Evolutionary conservation across 2,888 invertebrate species (phyloP).

Genomic region (Eilema depressum): DNA sequence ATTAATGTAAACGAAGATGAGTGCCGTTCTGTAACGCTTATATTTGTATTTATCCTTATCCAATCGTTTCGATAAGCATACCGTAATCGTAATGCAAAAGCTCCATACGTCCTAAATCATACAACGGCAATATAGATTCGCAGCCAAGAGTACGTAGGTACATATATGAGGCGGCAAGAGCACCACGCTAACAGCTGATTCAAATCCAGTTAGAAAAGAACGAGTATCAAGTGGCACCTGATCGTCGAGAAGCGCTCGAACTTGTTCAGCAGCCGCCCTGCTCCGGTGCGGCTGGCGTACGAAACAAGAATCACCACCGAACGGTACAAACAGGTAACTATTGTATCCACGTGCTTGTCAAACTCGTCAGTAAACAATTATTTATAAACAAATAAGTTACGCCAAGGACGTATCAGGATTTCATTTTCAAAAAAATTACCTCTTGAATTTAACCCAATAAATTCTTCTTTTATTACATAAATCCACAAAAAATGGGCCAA

Average conservation of each 20-base stretch:
- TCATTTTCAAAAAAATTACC: not conserved
- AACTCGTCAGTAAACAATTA: conserved; percentile 72
- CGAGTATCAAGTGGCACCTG: conserved; percentile 84
- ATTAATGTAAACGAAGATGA: not conserved
- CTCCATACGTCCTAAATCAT: not conserved
- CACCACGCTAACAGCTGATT: conserved; percentile 80
- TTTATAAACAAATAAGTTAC: conserved; percentile 53
- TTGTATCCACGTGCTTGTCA: conserved; percentile 81
- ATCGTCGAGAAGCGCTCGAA: conserved; percentile 82
- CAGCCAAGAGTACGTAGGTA: conserved; percentile 26
- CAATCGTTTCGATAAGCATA: not conserved
- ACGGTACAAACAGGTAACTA: conserved; percentile 85
- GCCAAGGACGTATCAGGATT: conserved; percentile 4
- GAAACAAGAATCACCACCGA: conserved; percentile 67
- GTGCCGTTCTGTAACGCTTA: not conserved
- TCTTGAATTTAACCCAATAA: not conserved
- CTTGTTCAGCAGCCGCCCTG: conserved; percentile 81
- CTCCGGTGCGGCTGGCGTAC: conserved; percentile 54
- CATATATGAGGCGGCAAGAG: conserved; percentile 60
- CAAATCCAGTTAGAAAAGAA: conserved; percentile 85
- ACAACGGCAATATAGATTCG: conserved; percentile 14
- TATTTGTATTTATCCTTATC: not conserved
- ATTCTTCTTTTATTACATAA: not conserved
- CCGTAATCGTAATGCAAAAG: not conserved
- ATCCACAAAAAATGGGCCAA: not conserved